These are phyloP conservation scores for Chitala chitala DNA, from an alignment of 2,113 vertebrate genomes.

Conservation along the genomic window DNA sequence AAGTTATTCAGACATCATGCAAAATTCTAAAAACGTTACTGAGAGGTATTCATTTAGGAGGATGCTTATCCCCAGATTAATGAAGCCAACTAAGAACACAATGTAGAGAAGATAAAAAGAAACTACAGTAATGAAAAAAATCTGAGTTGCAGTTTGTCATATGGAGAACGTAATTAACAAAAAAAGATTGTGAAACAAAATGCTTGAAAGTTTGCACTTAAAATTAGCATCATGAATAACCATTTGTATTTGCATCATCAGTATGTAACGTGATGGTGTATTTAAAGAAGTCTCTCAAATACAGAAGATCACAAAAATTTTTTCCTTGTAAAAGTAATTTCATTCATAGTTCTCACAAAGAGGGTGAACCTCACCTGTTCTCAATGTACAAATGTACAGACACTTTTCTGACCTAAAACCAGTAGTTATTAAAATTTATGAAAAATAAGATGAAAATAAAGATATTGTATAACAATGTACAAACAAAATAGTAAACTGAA, in stretches of 20 bases:
- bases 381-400: slow-evolving; percentile 29
- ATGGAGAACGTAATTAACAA: background rate
- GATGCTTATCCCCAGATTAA: background rate
- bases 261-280: background rate
- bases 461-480: slow-evolving; percentile 14
- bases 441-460: background rate
- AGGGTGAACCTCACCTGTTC: slow-evolving; percentile 7
- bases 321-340: background rate
- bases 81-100: background rate
- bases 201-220: no score
- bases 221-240: no score
- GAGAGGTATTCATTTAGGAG: no score
- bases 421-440: background rate
- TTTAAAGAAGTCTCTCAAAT: background rate
- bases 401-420: slow-evolving; percentile 20
- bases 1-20: no score
- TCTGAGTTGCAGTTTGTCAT: background rate
- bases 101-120: background rate
- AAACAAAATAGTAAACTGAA: slow-evolving; percentile 17
- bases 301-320: background rate
- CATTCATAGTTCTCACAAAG: slow-evolving; percentile 6
- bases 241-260: no score
- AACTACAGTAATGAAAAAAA: background rate
- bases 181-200: background rate
- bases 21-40: no score